Base-by-base conservation (phyloP, 2,888 invertebrate genomes). In the Cabera pusaria region DNA sequence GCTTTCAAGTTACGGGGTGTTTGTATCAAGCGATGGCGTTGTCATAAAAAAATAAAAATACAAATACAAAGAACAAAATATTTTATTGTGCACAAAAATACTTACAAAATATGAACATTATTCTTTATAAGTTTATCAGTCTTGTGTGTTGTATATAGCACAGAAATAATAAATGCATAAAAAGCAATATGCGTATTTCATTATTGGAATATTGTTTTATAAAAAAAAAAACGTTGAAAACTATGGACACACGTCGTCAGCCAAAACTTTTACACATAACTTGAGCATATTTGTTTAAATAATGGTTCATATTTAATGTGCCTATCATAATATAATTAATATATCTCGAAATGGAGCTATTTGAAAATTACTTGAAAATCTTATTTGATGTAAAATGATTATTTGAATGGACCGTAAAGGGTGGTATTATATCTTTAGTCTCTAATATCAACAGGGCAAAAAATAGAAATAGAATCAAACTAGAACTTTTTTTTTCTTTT, bases 81-180 rank as follows among this genome's bases (percentile, higher is more conserved):
- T 68, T 88, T 86, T 86, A 86, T 87, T 88, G 84, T 83, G 87
- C 87, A 84, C 77, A 85, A 80, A 84, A 71, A 77, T 73, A 77
- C 78, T 80, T 81, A 86, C 74, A 87, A 84, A 82, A 77, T 77
- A 85, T 72, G 65, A 72, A 77, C 63, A 72, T 56, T 61, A 59
- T 65, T 69, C 61, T 66, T 64, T 75, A 76, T 24, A 79, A 72
- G 68, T 70, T 73, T 78, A 83, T 86, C 87, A 88, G 87, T 87
- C 87, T 87, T 87, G 87, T 87, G 85, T 85, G 81, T 81, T 85
- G 85, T 86, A 85, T 87, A 83, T 79, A 81, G 77, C 76, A 78
- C 77, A 70, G 74, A 85, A 83, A 78, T 64, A 64, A 76, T 78
- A 82, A 85, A 86, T 84, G 85, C 84, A 72, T 73, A 72, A 70